These are phyloP conservation scores for Branchellion lobata DNA, from an alignment of 2,888 invertebrate species.

Conservation along the genomic window DNA sequence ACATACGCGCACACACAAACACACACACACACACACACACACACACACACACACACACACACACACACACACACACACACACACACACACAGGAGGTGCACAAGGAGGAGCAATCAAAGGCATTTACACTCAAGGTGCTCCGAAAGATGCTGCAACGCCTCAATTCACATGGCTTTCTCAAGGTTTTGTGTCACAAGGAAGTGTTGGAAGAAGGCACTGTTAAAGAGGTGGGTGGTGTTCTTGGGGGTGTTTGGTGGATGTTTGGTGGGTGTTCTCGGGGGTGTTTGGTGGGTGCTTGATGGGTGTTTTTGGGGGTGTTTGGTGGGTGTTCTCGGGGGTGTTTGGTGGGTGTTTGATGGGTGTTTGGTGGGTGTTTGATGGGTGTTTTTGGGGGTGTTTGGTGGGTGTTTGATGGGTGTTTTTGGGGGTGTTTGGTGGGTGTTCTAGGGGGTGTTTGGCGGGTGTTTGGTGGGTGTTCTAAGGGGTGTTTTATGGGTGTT, in stretches of 20 bases:
- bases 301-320: background rate
- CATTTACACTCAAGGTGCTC: background rate
- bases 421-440: no score
- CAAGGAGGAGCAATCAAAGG: slow-evolving; percentile 13
- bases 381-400: no score
- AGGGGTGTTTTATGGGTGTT: background rate
- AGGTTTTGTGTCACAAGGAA: background rate
- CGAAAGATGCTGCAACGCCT: background rate
- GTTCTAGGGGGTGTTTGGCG: background rate
- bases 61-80: background rate
- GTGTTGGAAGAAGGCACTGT: background rate
- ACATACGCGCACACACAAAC: background rate
- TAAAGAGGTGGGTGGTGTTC: background rate
- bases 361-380: no score
- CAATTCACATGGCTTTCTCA: background rate
- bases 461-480: background rate
- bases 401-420: no score
- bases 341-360: background rate
- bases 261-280: background rate
- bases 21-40: background rate
- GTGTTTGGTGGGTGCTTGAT: background rate
- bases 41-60: background rate
- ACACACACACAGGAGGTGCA: background rate
- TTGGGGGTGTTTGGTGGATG: background rate
- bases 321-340: background rate